Percentiles rank a stretch among this genome's conserved stretches.
Conservation (phyloP, 2,797 vertebrate species). For the Acestrorhynchus altus region DNA sequence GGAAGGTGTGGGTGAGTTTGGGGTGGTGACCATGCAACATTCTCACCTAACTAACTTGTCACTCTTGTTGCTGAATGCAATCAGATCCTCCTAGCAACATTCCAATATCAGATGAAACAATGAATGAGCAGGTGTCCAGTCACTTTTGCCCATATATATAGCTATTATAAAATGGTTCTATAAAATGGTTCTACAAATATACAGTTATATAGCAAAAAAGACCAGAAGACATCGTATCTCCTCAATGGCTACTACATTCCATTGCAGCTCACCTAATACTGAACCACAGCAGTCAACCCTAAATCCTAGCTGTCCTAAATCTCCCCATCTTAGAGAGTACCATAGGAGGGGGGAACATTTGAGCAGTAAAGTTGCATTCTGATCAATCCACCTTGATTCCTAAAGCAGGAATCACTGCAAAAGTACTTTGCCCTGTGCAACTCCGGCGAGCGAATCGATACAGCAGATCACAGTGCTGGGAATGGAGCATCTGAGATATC, state of each 20-base stretch:
- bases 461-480: slow-evolving; percentile 14
- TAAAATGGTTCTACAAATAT: no score
- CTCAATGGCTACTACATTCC: background rate
- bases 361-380: slow-evolving; percentile 5
- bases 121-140: no score
- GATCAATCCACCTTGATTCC: background rate
- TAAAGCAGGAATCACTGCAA: slow-evolving; percentile 16
- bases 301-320: background rate
- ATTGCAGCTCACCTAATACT: background rate
- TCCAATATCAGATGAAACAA: no score
- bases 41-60: no score
- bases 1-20: no score
- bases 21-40: no score
- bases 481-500: slow-evolving; percentile 31
- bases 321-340: background rate
- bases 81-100: no score
- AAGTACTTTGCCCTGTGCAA: slow-evolving; percentile 12
- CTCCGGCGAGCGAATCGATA: slow-evolving; percentile 24
- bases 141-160: no score
- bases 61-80: no score
- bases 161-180: no score
- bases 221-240: background rate
- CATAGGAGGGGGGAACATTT: background rate
- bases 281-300: background rate
- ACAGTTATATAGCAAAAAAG: no score